These are phyloP conservation scores for Lochmaea capreae DNA, from an alignment of 2,888 invertebrate species.

Conservation along the genomic window DNA sequence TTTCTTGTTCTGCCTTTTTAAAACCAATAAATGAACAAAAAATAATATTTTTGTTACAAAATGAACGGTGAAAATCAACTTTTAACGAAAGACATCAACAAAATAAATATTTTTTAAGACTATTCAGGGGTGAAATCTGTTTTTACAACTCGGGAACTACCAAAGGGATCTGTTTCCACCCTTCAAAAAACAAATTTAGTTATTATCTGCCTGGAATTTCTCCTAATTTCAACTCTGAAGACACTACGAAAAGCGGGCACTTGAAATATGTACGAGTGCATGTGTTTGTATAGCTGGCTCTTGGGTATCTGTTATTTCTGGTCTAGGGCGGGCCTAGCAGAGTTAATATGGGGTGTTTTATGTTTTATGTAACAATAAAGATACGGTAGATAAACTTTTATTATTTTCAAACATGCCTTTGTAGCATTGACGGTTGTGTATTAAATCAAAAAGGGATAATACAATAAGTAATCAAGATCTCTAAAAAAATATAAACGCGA, in stretches of 20 bases:
- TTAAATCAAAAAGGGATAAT: background rate
- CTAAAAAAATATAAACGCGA: background rate
- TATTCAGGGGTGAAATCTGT: background rate
- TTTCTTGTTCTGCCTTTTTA: no score
- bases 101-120: no score
- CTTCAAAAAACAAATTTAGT: conserved; percentile 2
- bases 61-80: no score
- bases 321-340: conserved; percentile 6
- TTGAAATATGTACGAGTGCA: conserved; percentile 10
- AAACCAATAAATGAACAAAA: no score
- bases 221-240: background rate
- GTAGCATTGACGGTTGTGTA: background rate
- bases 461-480: background rate
- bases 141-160: background rate
- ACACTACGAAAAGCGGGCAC: background rate
- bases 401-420: conserved; percentile 16
- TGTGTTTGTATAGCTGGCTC: conserved; percentile 15
- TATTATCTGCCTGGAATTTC: background rate
- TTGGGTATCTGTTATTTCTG: conserved; percentile 20
- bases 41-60: no score
- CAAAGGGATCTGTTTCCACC: background rate
- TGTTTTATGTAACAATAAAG: conserved; percentile 23
- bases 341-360: conserved; percentile 21
- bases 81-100: no score
- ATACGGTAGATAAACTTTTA: conserved; percentile 18